Conservation (phyloP, 2,113 vertebrate genomes). For the Lucifuga dentata region DNA sequence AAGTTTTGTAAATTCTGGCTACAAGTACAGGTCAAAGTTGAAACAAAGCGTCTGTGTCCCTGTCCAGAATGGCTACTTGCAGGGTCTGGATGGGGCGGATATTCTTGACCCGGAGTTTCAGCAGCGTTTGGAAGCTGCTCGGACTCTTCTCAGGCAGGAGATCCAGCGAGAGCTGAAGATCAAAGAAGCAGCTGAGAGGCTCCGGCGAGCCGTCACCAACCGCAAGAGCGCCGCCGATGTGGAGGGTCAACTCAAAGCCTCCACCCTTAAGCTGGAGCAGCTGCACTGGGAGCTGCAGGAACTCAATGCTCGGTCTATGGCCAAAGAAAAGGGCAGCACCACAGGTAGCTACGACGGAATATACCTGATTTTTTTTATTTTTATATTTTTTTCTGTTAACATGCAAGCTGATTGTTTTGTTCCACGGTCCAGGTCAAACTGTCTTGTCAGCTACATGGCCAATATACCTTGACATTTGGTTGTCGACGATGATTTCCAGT, state of each 20-base stretch:
- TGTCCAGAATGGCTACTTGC: slow-evolving; percentile 63
- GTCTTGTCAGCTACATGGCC: no score
- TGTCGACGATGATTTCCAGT: no score
- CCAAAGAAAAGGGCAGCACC: slow-evolving; percentile 67
- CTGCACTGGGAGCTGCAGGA: slow-evolving; percentile 83
- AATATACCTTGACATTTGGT: no score
- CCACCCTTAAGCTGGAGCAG: slow-evolving; percentile 79
- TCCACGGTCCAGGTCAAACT: no score
- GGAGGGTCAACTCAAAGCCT: slow-evolving; percentile 79
- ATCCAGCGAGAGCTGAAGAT: slow-evolving; percentile 86
- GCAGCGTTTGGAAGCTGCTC: slow-evolving; percentile 80
- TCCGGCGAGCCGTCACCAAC: slow-evolving; percentile 79
- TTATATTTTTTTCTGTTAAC: no score
- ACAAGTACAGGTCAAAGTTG: no score
- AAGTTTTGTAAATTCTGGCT: neutral
- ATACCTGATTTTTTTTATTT: no score
- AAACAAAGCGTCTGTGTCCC: slow-evolving; percentile 7
- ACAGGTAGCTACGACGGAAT: slow-evolving; percentile 53
- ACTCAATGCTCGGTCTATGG: slow-evolving; percentile 82
- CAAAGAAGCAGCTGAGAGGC: slow-evolving; percentile 82
- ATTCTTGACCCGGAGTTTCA: slow-evolving; percentile 84
- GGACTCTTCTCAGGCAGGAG: slow-evolving; percentile 77
- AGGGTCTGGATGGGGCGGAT: slow-evolving; percentile 72
- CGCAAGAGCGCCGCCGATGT: slow-evolving; percentile 80
- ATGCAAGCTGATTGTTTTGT: no score